Conservation (phyloP, 2,888 invertebrate genomes). For the Amphipyra tragopoginis region DNA sequence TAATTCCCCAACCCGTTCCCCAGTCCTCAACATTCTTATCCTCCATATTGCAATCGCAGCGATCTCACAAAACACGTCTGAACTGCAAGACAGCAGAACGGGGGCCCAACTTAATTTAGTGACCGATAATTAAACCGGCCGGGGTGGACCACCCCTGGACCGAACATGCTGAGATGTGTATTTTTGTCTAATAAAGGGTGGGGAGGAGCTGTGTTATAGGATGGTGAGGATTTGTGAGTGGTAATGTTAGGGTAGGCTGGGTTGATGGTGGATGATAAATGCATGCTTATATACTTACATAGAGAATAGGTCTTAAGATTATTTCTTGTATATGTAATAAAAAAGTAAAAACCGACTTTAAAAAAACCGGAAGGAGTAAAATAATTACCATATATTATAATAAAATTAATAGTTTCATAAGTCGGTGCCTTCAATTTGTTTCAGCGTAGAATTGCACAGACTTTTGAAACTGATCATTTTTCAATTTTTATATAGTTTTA, state of each 20-base stretch:
- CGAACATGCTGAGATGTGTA: constrained; percentile 80
- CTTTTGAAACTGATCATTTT: no score
- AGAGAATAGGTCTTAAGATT: no score
- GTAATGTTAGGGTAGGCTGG: constrained; percentile 8
- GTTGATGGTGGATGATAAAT: not conserved
- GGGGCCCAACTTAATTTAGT: constrained; percentile 73
- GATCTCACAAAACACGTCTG: constrained; percentile 68
- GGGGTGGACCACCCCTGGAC: constrained; percentile 57
- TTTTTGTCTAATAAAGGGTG: constrained; percentile 77
- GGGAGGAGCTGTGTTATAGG: constrained; percentile 30
- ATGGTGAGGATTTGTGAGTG: constrained; percentile 24
- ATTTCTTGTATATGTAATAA: no score
- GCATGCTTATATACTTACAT: no score
- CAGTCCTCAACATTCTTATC: constrained; percentile 55
- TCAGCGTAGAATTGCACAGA: no score
- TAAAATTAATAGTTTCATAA: no score
- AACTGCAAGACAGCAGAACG: constrained; percentile 71
- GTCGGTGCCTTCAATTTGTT: no score
- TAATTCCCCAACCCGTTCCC: constrained; percentile 20
- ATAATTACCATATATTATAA: no score
- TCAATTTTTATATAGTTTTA: no score
- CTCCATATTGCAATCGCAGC: constrained; percentile 56
- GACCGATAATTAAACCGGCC: constrained; percentile 73
- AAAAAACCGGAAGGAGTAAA: no score
- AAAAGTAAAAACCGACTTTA: no score